Percentiles rank a stretch among this genome's conserved stretches.
Conservation (phyloP, 2,113 vertebrate genomes). For the Crotalus horridus region DNA sequence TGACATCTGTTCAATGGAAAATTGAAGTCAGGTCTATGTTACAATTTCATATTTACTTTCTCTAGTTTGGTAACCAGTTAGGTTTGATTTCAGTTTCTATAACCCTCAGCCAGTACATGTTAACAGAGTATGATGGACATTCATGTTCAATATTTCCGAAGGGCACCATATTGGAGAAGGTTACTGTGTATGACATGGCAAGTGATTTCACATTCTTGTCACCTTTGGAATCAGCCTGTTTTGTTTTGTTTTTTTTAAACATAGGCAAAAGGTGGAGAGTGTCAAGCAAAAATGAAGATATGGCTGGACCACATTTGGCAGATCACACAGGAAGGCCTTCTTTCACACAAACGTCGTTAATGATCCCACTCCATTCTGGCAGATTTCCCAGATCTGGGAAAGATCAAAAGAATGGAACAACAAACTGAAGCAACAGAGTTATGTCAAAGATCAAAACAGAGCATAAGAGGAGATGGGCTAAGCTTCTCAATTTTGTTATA, state of each 20-base stretch:
- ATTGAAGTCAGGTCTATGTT: background rate
- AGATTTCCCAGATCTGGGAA: background rate
- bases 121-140: background rate
- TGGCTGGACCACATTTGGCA: background rate
- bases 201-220: background rate
- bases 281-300: background rate
- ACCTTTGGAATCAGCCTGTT: background rate
- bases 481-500: background rate
- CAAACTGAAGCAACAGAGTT: constrained; percentile 2
- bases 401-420: constrained; percentile 6
- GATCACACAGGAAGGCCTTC: background rate
- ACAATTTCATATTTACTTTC: background rate
- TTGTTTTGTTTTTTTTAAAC: background rate
- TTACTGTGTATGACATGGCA: background rate
- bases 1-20: background rate
- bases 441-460: background rate
- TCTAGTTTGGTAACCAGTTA: background rate
- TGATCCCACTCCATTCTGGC: background rate
- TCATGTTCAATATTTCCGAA: background rate
- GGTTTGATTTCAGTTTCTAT: background rate
- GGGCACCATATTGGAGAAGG: background rate
- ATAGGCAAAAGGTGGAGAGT: background rate
- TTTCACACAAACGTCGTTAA: background rate
- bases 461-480: background rate
- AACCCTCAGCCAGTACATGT: background rate